Conservation (phyloP, 2,797 vertebrate species). For the Valencia hispanica region DNA sequence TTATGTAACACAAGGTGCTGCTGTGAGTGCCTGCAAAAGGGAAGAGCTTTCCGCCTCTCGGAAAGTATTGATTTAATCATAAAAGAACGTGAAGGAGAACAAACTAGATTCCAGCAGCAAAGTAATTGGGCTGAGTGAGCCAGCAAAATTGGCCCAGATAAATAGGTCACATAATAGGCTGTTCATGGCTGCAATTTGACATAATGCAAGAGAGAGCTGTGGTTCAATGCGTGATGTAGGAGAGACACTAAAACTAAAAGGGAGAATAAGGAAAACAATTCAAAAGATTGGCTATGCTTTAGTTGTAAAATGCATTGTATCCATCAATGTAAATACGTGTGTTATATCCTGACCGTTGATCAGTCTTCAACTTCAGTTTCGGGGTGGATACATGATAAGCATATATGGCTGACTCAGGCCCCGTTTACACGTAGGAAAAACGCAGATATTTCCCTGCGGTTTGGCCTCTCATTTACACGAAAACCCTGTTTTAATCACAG, state of each 20-base stretch:
- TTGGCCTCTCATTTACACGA: no score
- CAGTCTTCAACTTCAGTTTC: not conserved
- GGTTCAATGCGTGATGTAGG: slow-evolving; percentile 9
- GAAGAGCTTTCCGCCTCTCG: slow-evolving; percentile 42
- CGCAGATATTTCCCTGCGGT: no score
- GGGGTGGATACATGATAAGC: not conserved
- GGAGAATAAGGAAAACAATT: not conserved
- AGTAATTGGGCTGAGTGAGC: slow-evolving; percentile 82
- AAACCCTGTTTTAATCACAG: no score
- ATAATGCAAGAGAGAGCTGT: slow-evolving; percentile 75
- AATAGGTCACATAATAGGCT: slow-evolving; percentile 85
- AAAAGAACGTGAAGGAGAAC: slow-evolving; percentile 68
- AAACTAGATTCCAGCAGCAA: slow-evolving; percentile 71
- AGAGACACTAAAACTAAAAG: slow-evolving; percentile 18
- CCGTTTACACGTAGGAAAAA: no score
- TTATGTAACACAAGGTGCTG: slow-evolving; percentile 42
- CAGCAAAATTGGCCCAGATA: slow-evolving; percentile 78
- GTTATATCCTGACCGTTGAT: not conserved
- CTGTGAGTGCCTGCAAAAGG: slow-evolving; percentile 25
- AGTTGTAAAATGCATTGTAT: not conserved
- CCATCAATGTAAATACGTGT: not conserved
- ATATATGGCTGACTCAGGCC: not conserved
- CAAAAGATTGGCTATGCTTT: not conserved
- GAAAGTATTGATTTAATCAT: slow-evolving; percentile 68
- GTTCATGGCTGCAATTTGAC: slow-evolving; percentile 81